A percentile compares a stretch with the other conserved stretches of the same genome.
These are phyloP conservation scores for Trichonephila clavata DNA, from an alignment of 1,140 invertebrate species.

Conservation along the genomic window DNA sequence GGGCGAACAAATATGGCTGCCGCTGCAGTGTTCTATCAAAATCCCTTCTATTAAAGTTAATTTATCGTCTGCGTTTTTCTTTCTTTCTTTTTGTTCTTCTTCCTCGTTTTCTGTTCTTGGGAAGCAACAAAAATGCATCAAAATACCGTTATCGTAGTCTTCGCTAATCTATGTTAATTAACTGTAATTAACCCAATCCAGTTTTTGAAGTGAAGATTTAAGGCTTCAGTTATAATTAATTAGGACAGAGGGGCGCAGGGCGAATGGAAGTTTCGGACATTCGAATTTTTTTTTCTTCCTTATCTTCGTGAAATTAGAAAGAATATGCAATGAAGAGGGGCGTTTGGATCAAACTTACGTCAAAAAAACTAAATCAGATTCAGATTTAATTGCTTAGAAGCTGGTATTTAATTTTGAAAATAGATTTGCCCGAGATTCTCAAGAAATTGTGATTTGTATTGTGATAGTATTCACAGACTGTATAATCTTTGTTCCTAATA, in stretches of 20 bases:
- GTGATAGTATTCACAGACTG: too few relatives aligned
- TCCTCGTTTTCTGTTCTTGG: neutral
- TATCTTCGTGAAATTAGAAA: neutral
- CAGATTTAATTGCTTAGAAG: neutral
- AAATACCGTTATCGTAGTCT: constrained; percentile 34
- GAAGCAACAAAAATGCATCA: constrained; percentile 17
- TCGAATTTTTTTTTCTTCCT: neutral
- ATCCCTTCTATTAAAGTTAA: constrained; percentile 47
- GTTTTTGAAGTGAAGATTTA: constrained; percentile 46
- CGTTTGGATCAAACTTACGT: neutral
- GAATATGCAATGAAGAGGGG: neutral
- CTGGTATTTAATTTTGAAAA: neutral
- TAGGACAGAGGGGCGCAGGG: neutral
- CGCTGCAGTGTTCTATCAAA: constrained; percentile 1
- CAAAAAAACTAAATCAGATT: neutral
- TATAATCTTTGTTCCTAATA: too few relatives aligned
- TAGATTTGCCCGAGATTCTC: too few relatives aligned
- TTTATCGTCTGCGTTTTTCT: constrained; percentile 39
- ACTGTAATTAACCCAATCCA: constrained; percentile 66
- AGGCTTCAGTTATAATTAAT: constrained; percentile 50
- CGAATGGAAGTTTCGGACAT: neutral
- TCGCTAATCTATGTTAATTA: constrained; percentile 65
- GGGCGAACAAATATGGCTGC: constrained; percentile 12
- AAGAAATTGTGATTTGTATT: too few relatives aligned
- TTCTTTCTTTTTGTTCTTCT: neutral